Percentiles rank a stretch among this genome's conserved stretches.
These are phyloP conservation scores for Drosophila novamexicana DNA, from an alignment of 1,140 invertebrate species.

Conservation along the genomic window DNA sequence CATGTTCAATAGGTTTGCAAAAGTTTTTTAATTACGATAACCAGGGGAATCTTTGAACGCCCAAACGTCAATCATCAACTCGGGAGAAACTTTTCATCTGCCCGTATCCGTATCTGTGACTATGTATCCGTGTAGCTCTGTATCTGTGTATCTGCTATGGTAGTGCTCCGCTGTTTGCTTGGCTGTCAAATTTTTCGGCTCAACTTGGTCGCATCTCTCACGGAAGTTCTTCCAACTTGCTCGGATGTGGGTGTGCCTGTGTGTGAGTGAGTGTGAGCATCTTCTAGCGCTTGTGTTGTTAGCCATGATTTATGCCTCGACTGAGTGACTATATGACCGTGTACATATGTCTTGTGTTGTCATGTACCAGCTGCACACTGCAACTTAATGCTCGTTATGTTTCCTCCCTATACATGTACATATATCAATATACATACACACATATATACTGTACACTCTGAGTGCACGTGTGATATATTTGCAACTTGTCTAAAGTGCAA, in stretches of 20 bases:
- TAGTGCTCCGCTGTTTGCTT: slow-evolving; percentile 17
- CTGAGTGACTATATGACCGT: slow-evolving; percentile 54
- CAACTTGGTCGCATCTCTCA: slow-evolving; percentile 33
- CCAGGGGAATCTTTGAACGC: slow-evolving; percentile 27
- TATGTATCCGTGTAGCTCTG: not conserved
- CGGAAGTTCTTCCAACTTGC: slow-evolving; percentile 40
- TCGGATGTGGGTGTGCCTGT: slow-evolving; percentile 10
- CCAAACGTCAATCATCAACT: slow-evolving; percentile 64
- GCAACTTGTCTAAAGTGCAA: slow-evolving; percentile 31
- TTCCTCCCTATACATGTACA: slow-evolving; percentile 1
- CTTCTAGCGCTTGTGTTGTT: slow-evolving; percentile 22
- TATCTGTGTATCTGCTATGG: not conserved
- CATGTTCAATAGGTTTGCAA: slow-evolving; percentile 29
- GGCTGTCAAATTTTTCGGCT: slow-evolving; percentile 46
- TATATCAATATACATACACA: slow-evolving; percentile 1
- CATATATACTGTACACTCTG: slow-evolving; percentile 12
- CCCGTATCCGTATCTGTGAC: not conserved
- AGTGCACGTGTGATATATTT: slow-evolving; percentile 21
- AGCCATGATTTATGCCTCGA: slow-evolving; percentile 50
- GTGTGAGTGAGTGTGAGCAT: slow-evolving; percentile 2
- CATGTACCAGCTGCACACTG: slow-evolving; percentile 41
- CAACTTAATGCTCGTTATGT: slow-evolving; percentile 58
- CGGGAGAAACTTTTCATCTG: slow-evolving; percentile 42
- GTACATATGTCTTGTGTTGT: slow-evolving; percentile 48
- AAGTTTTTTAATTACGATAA: slow-evolving; percentile 74